Evolutionary conservation across 2,888 invertebrate species (phyloP), one percentile per base, ranked within the genome.

Genomic region (Rhagonycha lutea): DNA sequence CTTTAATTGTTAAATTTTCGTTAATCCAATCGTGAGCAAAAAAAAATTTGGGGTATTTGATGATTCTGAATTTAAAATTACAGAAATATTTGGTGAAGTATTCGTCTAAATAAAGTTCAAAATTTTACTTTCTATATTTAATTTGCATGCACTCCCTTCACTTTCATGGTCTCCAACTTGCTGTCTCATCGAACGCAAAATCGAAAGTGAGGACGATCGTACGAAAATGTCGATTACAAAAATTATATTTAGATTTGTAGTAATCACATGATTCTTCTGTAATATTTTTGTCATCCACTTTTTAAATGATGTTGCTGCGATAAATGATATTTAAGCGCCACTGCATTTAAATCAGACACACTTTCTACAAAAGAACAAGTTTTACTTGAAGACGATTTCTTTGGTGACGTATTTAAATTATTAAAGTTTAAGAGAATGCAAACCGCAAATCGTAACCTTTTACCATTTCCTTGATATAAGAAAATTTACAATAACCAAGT

Each of bases 91-190:
- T 47, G 47, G 7, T n/a, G n/a, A n/a, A 47, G 47, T 47, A 74
- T 70, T 71, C 71, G 70, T 70, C 67, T 61, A 72, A 62, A 71
- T 78, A 75, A 75, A 78, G 69, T 71, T 71, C 75, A 74, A 72
- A 74, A 75, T 73, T 75, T 77, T 67, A 75, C 77, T 79, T 77
- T 79, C 79, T 79, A 79, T 76, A 47, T 47, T 47, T 47, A 67
- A 79, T 79, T 77, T 75, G 74, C 79, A 77, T 79, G 75, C 61
- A 68, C 70, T 77, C 79, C 79, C 77, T 79, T 79, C 79, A 79
- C 79, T 79, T 79, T 79, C 75, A 72, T 75, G 73, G 70, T 61
- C 47, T 76, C 61, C 24, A 73, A 32, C 61, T 47, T 47, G 47
- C 47, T n/a, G n/a, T 47, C 47, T 47, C 47, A 47, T 47, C 47